Evolutionary conservation across 2,797 vertebrate species (phyloP).

Genomic region (Vultur gryphus): DNA sequence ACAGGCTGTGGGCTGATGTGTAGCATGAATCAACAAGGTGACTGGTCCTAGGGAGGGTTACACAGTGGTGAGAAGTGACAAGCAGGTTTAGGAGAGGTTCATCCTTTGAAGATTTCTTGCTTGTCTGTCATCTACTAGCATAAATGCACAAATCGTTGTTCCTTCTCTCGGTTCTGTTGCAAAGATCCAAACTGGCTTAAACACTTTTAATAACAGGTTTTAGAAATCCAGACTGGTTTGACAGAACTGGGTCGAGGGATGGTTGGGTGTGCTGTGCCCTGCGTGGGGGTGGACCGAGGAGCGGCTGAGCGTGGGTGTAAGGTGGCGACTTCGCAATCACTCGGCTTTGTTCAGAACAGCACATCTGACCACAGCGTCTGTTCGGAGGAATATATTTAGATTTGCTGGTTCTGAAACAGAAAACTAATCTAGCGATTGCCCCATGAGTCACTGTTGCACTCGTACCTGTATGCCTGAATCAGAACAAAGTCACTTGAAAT

Average conservation of each 20-base stretch:
- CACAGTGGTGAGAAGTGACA: rapidly evolving
- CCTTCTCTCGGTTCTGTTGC: neutral
- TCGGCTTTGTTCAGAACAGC: neutral
- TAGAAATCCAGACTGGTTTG: neutral
- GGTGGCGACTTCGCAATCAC: rapidly evolving
- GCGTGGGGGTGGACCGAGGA: rapidly evolving
- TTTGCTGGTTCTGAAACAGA: neutral
- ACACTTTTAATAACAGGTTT: neutral
- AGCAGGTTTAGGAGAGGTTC: neutral
- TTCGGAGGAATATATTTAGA: neutral
- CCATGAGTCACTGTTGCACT: rapidly evolving
- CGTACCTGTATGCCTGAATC: neutral
- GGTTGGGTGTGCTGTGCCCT: neutral
- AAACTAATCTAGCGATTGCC: neutral
- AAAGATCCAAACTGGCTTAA: neutral
- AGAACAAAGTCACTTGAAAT: neutral
- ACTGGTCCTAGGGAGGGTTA: neutral
- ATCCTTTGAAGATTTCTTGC: neutral
- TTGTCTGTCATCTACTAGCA: neutral
- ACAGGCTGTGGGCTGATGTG: neutral
- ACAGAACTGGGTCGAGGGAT: neutral
- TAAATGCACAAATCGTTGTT: rapidly evolving
- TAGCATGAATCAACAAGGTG: neutral
- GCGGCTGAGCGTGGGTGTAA: neutral
- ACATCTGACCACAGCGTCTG: neutral